Base-by-base conservation (phyloP, 1,140 invertebrate genomes). In the Tetramorium alpestre region DNA sequence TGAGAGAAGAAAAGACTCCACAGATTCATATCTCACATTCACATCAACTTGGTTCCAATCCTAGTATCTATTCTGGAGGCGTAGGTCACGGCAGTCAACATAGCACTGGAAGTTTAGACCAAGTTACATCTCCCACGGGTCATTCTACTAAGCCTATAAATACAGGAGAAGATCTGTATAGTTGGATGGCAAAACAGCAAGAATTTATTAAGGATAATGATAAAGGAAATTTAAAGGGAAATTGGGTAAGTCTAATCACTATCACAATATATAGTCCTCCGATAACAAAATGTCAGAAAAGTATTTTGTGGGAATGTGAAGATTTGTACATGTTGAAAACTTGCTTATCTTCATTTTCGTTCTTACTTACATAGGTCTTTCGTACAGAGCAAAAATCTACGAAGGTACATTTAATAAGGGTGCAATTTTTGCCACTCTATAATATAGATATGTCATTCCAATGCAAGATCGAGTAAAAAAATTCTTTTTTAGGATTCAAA, bases 131-230 rank as follows among this genome's bases (percentile, higher is more conserved):
- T 22, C 93, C 95, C 10, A 94, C 94, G 3, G 93, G 91, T 87
- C 91, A 95, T 62, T 92, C 94, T 0, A 93, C 88, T 28, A 93
- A 94, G 69, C 92, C 92, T 0, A 75, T 94, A 5, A 95, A 94
- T 87, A 90, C 96, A 7, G 96, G 97, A n/a, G 98, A 99, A 93
- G 98, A 98, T 95, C 95, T 99, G 51, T 99, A 99, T 93, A 98
- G 97, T 86, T 99, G 98, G 98, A 99, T 99, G 98, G 98, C 98
- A 0, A 98, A 98, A 92, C 98, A 99, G 90, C 98, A 99, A 93
- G 97, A 97, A 87, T 97, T 96, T 87, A 96, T 95, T 28, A 96
- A 96, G 49, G 94, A 95, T 80, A 93, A 94, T 62, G 95, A 94
- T 51, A 95, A 95, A 92, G 94, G 88, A 92, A 95, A 94, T 85